Evolutionary conservation across 2,797 vertebrate species (phyloP).

Genomic region (Calcarius lapponicus): DNA sequence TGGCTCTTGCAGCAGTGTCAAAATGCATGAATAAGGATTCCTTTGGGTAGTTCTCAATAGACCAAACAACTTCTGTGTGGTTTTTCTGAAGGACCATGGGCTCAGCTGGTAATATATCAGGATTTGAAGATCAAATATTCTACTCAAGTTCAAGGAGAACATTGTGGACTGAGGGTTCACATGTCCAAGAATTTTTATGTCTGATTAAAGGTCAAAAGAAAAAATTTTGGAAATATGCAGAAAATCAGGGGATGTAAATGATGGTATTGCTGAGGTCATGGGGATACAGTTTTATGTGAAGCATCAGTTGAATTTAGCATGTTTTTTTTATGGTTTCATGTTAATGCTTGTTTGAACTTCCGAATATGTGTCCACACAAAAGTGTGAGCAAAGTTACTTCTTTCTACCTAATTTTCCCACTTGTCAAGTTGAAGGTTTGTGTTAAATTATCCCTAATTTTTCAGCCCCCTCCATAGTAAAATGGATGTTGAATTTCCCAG

Average conservation of each 20-base stretch:
- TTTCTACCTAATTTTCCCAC: not conserved
- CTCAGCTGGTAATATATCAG: not conserved
- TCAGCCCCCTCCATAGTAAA: accelerated
- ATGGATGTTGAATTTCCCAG: not conserved
- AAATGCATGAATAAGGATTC: not conserved
- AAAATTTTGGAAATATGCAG: not conserved
- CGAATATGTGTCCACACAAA: not conserved
- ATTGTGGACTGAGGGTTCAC: not conserved
- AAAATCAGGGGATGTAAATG: not conserved
- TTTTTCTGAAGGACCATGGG: not conserved
- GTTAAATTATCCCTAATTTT: not conserved
- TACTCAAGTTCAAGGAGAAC: not conserved
- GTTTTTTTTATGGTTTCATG: not conserved
- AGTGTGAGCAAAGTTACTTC: not conserved
- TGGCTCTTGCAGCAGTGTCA: not conserved
- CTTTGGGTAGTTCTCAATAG: not conserved
- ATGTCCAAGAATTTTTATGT: not conserved
- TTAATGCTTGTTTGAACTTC: not conserved
- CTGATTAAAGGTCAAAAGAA: not conserved
- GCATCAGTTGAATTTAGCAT: not conserved
- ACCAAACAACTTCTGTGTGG: not conserved
- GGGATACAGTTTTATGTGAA: not conserved
- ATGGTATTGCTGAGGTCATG: not conserved
- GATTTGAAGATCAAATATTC: not conserved
- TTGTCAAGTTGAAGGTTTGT: not conserved